Base-by-base conservation (phyloP, 2,797 vertebrate genomes). In the Valencia hispanica region DNA sequence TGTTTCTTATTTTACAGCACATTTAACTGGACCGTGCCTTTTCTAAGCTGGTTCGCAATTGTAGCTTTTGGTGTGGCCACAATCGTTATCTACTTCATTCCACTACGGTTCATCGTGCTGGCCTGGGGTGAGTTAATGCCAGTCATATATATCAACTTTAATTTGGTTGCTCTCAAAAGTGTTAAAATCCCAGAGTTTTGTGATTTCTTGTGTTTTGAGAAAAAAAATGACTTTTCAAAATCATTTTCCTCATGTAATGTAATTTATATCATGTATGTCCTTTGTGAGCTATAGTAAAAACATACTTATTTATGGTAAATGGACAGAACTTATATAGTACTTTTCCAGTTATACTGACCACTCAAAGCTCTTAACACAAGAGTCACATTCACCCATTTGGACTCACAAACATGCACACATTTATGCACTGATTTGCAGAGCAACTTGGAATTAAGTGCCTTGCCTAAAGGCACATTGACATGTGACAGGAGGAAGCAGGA, bases 1-100 rank as follows among this genome's bases (percentile, higher is more conserved):
- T 59, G 69, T 47, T 68, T n/a, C 53, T 86, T 68, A 87, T 72
- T 84, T 81, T 89, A 55, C 89, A 99, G 98, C 92, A 98, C 97
- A 36, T 99, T 99, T 94, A 99, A 97, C 94, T 99, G 98, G 98
- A 99, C 98, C 14, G 96, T 99, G 91, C 97, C 98, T 84, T 99
- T 99, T 94, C 94, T 99, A 92, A 99, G 97, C 94, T 99, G 97
- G 96, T 93, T 99, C 94, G 97, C 96, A 73, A 97, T 99, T 10
- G 94, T 96, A 85, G 95, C 96, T 69, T 94, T 99, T 5, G 96
- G 94, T 74, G 81, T 94, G 72, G 95, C 96, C 91, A 99, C 96
- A n/a, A 5, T 95, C 69, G 79, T 96, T 87, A 87, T 99, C 78
- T 99, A 98, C 94, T 98, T 97, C 94, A 95, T 99, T 89, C 97